Evolutionary conservation across 2,113 vertebrate species (phyloP), one percentile per base, ranked within the genome.

Genomic region (Panurus biarmicus): DNA sequence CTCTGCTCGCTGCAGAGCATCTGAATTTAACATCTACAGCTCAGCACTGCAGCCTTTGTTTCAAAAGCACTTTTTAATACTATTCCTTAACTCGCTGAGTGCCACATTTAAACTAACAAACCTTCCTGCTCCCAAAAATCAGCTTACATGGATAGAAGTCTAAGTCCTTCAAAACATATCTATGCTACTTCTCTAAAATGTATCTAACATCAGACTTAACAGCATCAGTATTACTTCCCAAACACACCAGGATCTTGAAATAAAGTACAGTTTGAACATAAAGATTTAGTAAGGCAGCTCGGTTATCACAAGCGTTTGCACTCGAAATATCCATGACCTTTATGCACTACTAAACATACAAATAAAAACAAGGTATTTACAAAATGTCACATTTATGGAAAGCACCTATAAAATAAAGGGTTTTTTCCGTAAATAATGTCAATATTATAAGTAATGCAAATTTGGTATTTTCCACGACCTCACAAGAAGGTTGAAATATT

Each of bases 391-490:
- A 22, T 24, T 38, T 74, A 73, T 4, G 14, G 82, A 91, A 82
- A 90, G 38, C n/a, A 40, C 36, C 40, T 26, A 24, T 8, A 70
- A 74, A 90, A 60, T 14, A 89, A 87, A 58, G 35, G 25, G 14
- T 12, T 67, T 61, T 56, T 78, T 66, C 74, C 35, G 38, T 48
- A 80, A 94, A 91, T 77, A 45, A 92, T 25, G 57, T 90, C 38
- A 85, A 38, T 75, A 93, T 31, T 67, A 26, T 76, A 95, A 90
- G 80, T 62, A 93, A 93, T 36, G 57, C 14, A 95, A 92, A 94
- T 78, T 25, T 54, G 40, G 31, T 54, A 61, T 57, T 90, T 92
- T 87, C 33, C 58, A 56, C 0, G 0, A 93, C 42, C 50, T 56
- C 60, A 44, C 8, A 31, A 53, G 66, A 79, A 85, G 35, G 67